Base-by-base conservation (phyloP, 2,888 invertebrate species). In the Chouioia cunea region DNA sequence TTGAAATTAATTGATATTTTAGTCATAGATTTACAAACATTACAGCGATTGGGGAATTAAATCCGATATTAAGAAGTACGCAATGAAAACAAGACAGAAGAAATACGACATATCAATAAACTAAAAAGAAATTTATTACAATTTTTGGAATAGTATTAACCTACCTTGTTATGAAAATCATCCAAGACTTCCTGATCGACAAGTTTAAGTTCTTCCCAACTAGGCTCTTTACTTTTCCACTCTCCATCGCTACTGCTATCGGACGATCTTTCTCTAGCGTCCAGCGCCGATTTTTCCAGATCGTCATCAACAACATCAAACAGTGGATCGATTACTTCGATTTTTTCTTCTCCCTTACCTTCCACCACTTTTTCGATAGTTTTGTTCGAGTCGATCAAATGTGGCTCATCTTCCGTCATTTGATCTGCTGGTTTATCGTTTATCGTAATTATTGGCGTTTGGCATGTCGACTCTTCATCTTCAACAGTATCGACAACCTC, bases 121-220 rank as follows among this genome's bases (percentile, higher is more conserved):
- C n/a, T n/a, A 18, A 54, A 23, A 54, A 54, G n/a, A n/a, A n/a
- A n/a, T n/a, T n/a, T n/a, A n/a, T n/a, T n/a, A n/a, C n/a, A n/a
- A n/a, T n/a, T n/a, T n/a, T n/a, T n/a, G n/a, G n/a, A n/a, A n/a
- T n/a, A n/a, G n/a, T n/a, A 27, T 8, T 14, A 15, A 53, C 44
- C 87, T 85, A 93, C 93, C 88, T 91, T 92, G 74, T 91, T 92
- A 77, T 91, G 91, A 57, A 93, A 86, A 79, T 93, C 91, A 76
- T 90, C 88, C 20, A 91, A 82, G 4, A 91, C 88, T 70, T 90
- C 88, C 70, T 87, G 87, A 59, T 90, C 89, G 15, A 93, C 88
- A 36, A 91, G 85, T 8, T 88, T 89, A 48, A 91, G 81, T 46
- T 90, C 90, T 78, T 92, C 91, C 91, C 92, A 91, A 46, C 83